These are phyloP conservation scores for Blastobasis adustella DNA, from an alignment of 2,888 invertebrate genomes.

Conservation along the genomic window DNA sequence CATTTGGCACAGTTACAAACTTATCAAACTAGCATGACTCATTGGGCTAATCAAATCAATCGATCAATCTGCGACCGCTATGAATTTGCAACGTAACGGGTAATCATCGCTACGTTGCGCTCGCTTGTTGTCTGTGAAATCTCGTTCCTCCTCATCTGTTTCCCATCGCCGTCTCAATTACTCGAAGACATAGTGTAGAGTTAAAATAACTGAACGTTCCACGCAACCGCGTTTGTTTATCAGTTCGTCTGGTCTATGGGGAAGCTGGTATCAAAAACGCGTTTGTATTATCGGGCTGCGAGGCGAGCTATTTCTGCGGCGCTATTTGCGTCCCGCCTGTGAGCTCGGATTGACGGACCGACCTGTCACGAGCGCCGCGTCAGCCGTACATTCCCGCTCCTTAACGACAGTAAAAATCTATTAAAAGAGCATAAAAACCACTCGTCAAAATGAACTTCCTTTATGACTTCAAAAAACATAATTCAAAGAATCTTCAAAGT, in stretches of 20 bases:
- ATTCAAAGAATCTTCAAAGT: conserved; percentile 12
- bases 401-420: conserved; percentile 26
- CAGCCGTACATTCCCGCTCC: conserved; percentile 39
- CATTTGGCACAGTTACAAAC: conserved; percentile 43
- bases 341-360: conserved; percentile 72
- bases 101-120: no score
- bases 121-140: no score
- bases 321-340: conserved; percentile 66
- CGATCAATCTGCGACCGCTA: conserved; percentile 10
- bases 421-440: not conserved
- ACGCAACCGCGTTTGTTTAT: conserved; percentile 13
- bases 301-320: conserved; percentile 63
- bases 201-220: no score
- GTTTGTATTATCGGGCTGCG: conserved; percentile 68
- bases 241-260: conserved; percentile 38
- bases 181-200: no score
- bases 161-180: no score
- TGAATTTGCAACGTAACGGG: no score
- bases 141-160: no score
- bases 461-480: conserved; percentile 6
- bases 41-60: conserved; percentile 22
- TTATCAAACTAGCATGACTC: conserved; percentile 37
- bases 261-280: conserved; percentile 64
- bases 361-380: conserved; percentile 62
- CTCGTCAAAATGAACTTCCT: conserved; percentile 15